phyloP scores from a whole-genome alignment of 1,140 invertebrate genomes.

The Trissolcus basalis region DNA sequence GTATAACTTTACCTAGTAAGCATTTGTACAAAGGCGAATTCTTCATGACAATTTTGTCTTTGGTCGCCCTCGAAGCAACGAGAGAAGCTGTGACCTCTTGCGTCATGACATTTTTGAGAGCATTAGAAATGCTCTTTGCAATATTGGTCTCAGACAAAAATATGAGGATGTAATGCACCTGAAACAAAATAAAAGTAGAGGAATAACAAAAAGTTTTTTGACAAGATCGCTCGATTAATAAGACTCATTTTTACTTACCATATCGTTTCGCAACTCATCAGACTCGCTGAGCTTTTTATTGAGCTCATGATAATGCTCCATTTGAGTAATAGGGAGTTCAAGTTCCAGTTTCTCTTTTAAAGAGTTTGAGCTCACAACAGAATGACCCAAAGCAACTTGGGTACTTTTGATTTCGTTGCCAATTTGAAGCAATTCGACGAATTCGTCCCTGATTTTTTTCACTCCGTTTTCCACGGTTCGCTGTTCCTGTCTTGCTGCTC shows the following conservation, averaged over 20 bases:
- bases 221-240: no score
- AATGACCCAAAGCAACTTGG: not conserved
- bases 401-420: not conserved
- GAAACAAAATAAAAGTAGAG: not conserved
- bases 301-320: not conserved
- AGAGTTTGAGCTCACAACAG: not conserved
- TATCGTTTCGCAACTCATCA: not conserved
- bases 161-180: not conserved
- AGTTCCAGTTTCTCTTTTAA: not conserved
- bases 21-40: conserved; percentile 9
- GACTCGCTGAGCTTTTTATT: not conserved
- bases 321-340: not conserved
- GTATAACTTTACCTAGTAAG: not conserved
- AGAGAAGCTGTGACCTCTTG: not conserved
- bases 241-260: not conserved
- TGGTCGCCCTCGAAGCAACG: conserved; percentile 3
- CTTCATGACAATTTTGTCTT: conserved; percentile 7
- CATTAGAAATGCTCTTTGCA: conserved; percentile 3
- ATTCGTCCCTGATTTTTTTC: not conserved
- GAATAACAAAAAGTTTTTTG: no score
- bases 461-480: not conserved
- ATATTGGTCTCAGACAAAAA: not conserved
- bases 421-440: not conserved
- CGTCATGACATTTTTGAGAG: not conserved
- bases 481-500: no score